Percentiles rank a stretch among this genome's conserved stretches.
Evolutionary conservation across 2,888 invertebrate species (phyloP).

Genomic region (Nemotelus nigrinus): DNA sequence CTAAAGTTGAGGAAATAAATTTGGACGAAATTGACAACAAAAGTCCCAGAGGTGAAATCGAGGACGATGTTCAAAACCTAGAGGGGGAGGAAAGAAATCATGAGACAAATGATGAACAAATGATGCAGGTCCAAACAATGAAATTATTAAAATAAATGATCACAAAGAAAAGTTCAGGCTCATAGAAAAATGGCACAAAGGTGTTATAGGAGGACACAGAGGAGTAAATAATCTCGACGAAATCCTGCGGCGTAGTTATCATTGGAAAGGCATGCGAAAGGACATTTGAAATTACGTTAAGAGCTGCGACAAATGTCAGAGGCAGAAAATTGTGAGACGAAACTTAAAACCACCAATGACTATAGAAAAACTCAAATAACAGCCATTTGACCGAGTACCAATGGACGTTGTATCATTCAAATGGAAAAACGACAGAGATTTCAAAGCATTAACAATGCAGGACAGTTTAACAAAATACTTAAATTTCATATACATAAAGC

Average conservation of each 20-base stretch:
- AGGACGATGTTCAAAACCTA: background rate
- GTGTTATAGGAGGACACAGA: conserved; percentile 4
- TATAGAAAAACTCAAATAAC: background rate
- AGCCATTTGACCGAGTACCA: background rate
- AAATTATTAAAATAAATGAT: background rate
- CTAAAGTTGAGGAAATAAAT: too few relatives aligned
- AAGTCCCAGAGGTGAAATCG: background rate
- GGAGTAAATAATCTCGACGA: background rate
- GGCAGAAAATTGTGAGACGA: background rate
- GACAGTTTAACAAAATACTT: background rate
- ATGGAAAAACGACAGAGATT: background rate
- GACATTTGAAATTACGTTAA: background rate
- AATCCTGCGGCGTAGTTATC: background rate
- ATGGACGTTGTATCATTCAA: conserved; percentile 1
- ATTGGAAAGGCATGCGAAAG: background rate
- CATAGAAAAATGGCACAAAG: background rate
- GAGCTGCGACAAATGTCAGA: conserved; percentile 3
- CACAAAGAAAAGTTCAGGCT: background rate
- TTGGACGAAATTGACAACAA: too few relatives aligned
- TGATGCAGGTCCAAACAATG: background rate
- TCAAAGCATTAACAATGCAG: background rate
- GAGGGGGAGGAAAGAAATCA: background rate
- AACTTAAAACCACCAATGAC: background rate
- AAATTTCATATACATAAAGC: background rate
- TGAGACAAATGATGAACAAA: background rate